A percentile compares a stretch with the other conserved stretches of the same genome.
Conservation (phyloP, 2,888 invertebrate genomes). For the Caenorhabditis sp. region DNA sequence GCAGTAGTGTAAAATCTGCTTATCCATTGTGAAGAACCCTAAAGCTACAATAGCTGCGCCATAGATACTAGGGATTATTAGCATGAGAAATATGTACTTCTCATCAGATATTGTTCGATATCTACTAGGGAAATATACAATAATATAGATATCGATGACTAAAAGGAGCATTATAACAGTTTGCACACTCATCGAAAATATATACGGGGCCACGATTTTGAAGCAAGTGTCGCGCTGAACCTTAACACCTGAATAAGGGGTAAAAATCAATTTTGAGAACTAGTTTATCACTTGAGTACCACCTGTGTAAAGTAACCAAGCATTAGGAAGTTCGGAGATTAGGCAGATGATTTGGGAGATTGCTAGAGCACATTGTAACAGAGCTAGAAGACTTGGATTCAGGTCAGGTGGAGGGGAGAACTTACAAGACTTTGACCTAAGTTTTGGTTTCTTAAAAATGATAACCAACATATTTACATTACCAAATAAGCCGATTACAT, state of each 20-base stretch:
- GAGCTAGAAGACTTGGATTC: conserved; percentile 3
- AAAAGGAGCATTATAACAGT: conserved; percentile 27
- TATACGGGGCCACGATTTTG: conserved; percentile 17
- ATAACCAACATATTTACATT: conserved; percentile 20
- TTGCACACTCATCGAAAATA: conserved; percentile 30
- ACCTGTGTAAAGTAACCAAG: conserved; percentile 10
- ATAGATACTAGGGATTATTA: neutral
- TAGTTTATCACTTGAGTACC: no score
- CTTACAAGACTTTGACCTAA: conserved; percentile 30
- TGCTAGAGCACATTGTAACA: conserved; percentile 19
- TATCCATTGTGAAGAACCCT: neutral
- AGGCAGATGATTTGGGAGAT: conserved; percentile 27
- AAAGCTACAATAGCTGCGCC: neutral
- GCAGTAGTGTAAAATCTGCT: neutral
- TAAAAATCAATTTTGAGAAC: no score
- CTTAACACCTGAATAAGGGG: no score
- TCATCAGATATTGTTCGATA: neutral
- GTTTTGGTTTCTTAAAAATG: conserved; percentile 4
- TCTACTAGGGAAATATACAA: conserved; percentile 17
- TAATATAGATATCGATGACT: conserved; percentile 26
- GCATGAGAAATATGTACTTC: neutral
- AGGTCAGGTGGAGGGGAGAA: neutral
- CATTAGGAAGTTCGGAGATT: conserved; percentile 20
- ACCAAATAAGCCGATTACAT: conserved; percentile 24
- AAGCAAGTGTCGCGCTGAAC: conserved; percentile 20